Conservation (phyloP, 2,113 vertebrate genomes). For the Hystrix cristata region DNA sequence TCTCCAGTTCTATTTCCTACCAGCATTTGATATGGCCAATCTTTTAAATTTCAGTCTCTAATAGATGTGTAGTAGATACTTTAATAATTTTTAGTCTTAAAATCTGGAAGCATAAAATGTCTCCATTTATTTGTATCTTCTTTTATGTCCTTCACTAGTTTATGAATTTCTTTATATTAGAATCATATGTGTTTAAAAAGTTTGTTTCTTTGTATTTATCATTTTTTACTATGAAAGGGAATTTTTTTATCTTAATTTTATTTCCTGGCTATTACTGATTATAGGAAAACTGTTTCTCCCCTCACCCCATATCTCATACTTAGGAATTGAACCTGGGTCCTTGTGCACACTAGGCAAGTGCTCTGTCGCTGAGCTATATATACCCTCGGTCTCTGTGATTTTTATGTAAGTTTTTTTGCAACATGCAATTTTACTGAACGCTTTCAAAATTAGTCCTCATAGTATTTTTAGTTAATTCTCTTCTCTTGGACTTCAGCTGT, state of each 20-base stretch:
- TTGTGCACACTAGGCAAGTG: neutral
- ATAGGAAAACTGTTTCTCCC: neutral
- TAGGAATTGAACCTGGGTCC: neutral
- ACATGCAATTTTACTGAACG: neutral
- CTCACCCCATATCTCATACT: no score
- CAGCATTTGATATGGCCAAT: neutral
- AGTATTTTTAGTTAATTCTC: neutral
- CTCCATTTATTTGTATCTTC: neutral
- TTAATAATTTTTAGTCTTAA: conserved; percentile 4
- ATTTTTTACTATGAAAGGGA: neutral
- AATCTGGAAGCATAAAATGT: neutral
- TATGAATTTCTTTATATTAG: conserved; percentile 1
- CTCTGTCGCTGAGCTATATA: neutral
- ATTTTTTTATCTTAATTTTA: conserved; percentile 34
- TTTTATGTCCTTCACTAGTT: conserved; percentile 14
- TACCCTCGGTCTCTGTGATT: neutral
- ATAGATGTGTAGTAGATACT: neutral
- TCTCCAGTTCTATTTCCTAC: neutral
- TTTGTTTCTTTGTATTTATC: conserved; percentile 3
- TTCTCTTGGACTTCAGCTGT: neutral
- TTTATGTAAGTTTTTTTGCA: conserved; percentile 21
- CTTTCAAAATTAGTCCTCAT: conserved; percentile 5
- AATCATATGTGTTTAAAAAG: neutral
- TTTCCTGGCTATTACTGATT: neutral
- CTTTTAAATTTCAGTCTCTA: neutral